phyloP scores from a whole-genome alignment of 1,140 invertebrate species.

The Brachystomella parvula region DNA sequence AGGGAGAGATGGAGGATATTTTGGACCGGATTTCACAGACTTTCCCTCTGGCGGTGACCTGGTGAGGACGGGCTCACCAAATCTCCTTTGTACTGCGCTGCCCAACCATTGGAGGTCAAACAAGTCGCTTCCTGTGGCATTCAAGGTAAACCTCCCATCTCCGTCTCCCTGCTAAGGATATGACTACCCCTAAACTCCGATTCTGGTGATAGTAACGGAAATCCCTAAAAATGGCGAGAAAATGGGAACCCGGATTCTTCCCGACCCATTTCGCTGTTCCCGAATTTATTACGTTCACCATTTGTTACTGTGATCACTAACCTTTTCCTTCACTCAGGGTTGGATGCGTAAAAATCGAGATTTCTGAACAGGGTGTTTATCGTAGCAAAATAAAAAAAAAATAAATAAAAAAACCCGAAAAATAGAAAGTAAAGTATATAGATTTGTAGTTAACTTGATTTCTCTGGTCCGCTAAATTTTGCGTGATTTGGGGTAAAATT shows the following conservation, averaged over 20 bases:
- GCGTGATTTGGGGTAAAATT: too few species aligned
- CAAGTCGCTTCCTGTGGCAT: constrained; percentile 88
- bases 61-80: constrained; percentile 54
- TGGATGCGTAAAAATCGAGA: too few species aligned
- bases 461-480: too few species aligned
- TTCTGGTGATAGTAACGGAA: neutral
- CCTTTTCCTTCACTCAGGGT: too few species aligned
- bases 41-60: constrained; percentile 33
- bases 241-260: neutral
- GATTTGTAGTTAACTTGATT: too few species aligned
- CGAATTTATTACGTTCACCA: neutral
- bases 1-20: too few species aligned
- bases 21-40: constrained; percentile 29
- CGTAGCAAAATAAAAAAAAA: too few species aligned
- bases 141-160: constrained; percentile 58
- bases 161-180: neutral
- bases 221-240: neutral
- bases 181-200: neutral
- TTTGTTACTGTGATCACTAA: neutral
- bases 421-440: too few species aligned
- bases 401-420: too few species aligned
- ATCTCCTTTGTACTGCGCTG: constrained; percentile 82
- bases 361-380: too few species aligned
- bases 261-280: neutral
- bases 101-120: constrained; percentile 93